Base-by-base conservation (phyloP, 2,797 vertebrate genomes). In the Pelobates cultripes region DNA sequence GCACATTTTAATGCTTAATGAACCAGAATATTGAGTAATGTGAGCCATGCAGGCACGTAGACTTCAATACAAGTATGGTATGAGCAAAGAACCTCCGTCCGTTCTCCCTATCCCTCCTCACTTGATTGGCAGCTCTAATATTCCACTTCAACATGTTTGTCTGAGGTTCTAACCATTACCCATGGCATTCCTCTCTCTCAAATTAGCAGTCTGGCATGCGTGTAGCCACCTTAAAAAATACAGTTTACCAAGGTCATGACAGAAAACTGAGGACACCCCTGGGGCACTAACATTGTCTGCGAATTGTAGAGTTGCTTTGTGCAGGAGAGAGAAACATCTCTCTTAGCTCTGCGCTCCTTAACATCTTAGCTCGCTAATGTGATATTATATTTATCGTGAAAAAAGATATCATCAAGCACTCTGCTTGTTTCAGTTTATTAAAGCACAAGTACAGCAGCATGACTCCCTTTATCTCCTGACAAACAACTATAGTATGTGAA, bases 361-460 rank as follows among this genome's bases (percentile, higher is more conserved):
- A 61, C 53, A 66, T 73, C 55, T 78, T 55, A 71, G 69, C 55
- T 79, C 43, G 47, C 17, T 42, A 45, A 67, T 73, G 61, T 68
- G 51, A 55, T 73, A 15, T 40, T 73, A 43, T 51, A 61, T 60
- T 15, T 67, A 73, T 0, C 0, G 0, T 69, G 67, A 0, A n/a
- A 47, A 70, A 71, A 76, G 66, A 5, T 47, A 17, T n/a, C 43
- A 75, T 51, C 47, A 17, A 41, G 40, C 73, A 64, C 64, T 28
- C 2, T 77, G 68, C 13, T 0, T n/a, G 1, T 42, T 8, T 2
- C 41, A 41, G 43, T 71, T 71, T 55, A 66, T 40, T 51, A 6
- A 53, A 51, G 9, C 53, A 72, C 43, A 42, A 13, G 51, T 77
- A 68, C 7, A 61, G 28, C 28, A 44, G 45, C 5, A 7, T 61